A percentile compares a stretch with the other conserved stretches of the same genome.
These are phyloP conservation scores for Macrosiphum euphorbiae DNA, from an alignment of 2,888 invertebrate genomes.

Conservation along the genomic window DNA sequence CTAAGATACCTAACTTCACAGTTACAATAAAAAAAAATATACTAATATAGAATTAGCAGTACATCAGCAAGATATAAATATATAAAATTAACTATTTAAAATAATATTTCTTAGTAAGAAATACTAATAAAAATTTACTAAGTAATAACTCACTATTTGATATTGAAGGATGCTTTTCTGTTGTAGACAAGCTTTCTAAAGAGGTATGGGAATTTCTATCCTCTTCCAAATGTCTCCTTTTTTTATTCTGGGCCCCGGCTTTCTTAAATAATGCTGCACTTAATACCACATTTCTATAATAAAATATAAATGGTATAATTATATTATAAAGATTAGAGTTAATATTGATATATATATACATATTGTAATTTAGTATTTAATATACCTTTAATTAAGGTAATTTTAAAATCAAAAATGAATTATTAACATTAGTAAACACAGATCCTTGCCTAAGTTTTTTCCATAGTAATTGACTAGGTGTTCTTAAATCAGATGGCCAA, in stretches of 20 bases:
- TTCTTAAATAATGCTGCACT: conserved; percentile 91
- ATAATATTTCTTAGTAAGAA: not conserved
- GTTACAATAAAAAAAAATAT: too few relatives aligned
- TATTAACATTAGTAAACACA: not conserved
- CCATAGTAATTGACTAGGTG: conserved; percentile 90
- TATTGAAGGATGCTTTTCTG: conserved; percentile 49
- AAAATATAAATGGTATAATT: not conserved
- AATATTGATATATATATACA: not conserved
- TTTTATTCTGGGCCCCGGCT: conserved; percentile 77
- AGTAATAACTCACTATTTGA: conserved; percentile 57
- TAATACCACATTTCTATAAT: conserved; percentile 80
- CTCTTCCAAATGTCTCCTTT: conserved; percentile 66
- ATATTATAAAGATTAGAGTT: not conserved
- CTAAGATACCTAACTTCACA: too few relatives aligned
- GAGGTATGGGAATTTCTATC: conserved; percentile 63
- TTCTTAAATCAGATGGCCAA: conserved; percentile 88
- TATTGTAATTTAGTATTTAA: not conserved
- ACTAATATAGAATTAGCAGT: too few relatives aligned
- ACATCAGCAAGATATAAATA: too few relatives aligned
- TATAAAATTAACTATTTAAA: not conserved
- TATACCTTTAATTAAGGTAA: not conserved
- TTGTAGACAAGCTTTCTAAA: conserved; percentile 53
- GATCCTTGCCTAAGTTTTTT: conserved; percentile 81
- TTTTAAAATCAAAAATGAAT: not conserved
- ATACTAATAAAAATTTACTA: not conserved